These are phyloP conservation scores for Tetranychus cinnabarinus DNA, from an alignment of 1,140 invertebrate genomes.

Conservation along the genomic window DNA sequence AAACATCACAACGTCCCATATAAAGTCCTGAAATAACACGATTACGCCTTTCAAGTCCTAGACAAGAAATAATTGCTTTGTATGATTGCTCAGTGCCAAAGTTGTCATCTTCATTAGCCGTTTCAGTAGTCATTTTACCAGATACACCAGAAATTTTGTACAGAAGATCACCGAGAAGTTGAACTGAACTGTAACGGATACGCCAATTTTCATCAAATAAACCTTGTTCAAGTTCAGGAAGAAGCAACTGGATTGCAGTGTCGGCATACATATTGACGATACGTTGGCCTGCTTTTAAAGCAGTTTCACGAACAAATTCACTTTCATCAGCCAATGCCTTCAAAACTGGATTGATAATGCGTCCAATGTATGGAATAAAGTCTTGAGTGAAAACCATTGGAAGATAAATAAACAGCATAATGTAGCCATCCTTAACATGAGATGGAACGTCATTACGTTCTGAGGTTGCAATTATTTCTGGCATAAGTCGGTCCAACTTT, in stretches of 20 bases:
- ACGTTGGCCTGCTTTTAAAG: slow-evolving; percentile 79
- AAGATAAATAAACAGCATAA: slow-evolving; percentile 99
- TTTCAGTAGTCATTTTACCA: slow-evolving; percentile 97
- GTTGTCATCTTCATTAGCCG: slow-evolving; percentile 91
- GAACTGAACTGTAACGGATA: slow-evolving; percentile 85
- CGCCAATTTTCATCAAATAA: slow-evolving; percentile 96
- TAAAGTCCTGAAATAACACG: slow-evolving; percentile 82
- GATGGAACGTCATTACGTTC: slow-evolving; percentile 81
- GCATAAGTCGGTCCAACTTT: slow-evolving; percentile 89
- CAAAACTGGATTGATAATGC: slow-evolving; percentile 90
- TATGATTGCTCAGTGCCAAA: slow-evolving; percentile 94
- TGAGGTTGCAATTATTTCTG: slow-evolving; percentile 88
- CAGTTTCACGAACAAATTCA: slow-evolving; percentile 93
- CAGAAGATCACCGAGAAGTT: slow-evolving; percentile 80
- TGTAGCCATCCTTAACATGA: slow-evolving; percentile 96
- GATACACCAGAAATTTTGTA: slow-evolving; percentile 84
- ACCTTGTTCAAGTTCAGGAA: slow-evolving; percentile 81
- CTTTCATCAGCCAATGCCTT: slow-evolving; percentile 90
- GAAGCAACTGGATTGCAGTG: slow-evolving; percentile 68
- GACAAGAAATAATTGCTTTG: slow-evolving; percentile 54
- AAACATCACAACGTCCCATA: slow-evolving; percentile 90
- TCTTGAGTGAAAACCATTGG: slow-evolving; percentile 82
- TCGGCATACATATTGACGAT: slow-evolving; percentile 92
- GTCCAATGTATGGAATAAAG: slow-evolving; percentile 86
- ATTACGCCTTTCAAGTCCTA: slow-evolving; percentile 71